A percentile compares a stretch with the other conserved stretches of the same genome.
Conservation (phyloP, 2,113 vertebrate genomes). For the Erpornis zantholeuca region DNA sequence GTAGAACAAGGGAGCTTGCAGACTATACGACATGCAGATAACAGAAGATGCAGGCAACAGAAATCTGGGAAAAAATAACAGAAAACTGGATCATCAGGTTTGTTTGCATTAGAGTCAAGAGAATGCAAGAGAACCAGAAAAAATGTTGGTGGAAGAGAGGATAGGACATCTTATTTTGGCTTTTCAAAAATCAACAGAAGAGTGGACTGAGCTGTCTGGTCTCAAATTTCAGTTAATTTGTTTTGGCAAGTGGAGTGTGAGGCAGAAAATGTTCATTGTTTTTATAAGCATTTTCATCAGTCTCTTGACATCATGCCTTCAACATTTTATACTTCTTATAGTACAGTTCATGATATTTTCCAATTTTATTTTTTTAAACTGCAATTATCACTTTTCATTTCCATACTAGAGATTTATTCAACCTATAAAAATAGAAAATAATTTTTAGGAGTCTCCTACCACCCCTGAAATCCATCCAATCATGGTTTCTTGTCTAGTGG, state of each 20-base stretch:
- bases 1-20: background rate
- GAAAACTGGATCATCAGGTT: background rate
- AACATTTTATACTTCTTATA: no score
- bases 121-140: background rate
- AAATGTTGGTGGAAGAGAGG: background rate
- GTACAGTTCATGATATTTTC: no score
- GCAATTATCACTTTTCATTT: background rate
- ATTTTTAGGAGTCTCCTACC: background rate
- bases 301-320: background rate
- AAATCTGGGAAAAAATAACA: background rate
- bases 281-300: background rate
- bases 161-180: background rate
- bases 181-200: background rate
- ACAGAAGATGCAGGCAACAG: background rate
- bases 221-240: background rate
- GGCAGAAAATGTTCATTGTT: background rate
- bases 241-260: background rate
- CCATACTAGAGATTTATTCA: background rate
- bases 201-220: background rate
- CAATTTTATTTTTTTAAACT: background rate
- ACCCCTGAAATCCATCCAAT: background rate
- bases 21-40: background rate
- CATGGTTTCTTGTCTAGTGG: background rate
- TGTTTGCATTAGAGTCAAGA: background rate
- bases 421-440: background rate